Percentiles rank a stretch among this genome's conserved stretches.
phyloP scores from a whole-genome alignment of 2,888 invertebrate species.

The Cephus nigrinus region DNA sequence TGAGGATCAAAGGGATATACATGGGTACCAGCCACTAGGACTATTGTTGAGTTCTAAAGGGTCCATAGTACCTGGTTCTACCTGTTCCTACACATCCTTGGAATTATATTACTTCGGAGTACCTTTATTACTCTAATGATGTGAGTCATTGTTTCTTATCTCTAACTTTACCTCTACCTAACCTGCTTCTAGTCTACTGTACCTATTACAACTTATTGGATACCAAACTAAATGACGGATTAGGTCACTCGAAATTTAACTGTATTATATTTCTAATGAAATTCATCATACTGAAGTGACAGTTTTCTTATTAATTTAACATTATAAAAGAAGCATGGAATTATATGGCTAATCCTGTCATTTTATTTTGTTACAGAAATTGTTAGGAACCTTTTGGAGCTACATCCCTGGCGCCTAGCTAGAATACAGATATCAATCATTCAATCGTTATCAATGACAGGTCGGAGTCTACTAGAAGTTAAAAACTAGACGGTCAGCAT shows the following conservation, averaged over 20 bases:
- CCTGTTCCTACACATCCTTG: not conserved
- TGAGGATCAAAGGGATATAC: not conserved
- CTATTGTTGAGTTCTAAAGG: not conserved
- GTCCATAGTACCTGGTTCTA: not conserved
- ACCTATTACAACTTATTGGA: not conserved
- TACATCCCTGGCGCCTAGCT: not conserved
- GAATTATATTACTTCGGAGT: not conserved
- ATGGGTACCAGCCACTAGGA: not conserved
- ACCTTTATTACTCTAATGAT: not conserved
- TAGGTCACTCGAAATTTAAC: not conserved
- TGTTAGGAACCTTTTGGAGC: not conserved
- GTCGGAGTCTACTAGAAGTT: not conserved
- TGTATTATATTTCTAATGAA: not conserved
- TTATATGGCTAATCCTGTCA: not conserved
- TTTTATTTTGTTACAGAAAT: not conserved
- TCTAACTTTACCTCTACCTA: not conserved
- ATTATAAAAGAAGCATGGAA: too few species aligned
- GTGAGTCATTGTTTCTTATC: not conserved
- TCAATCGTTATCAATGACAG: conserved; percentile 32
- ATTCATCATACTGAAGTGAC: not conserved
- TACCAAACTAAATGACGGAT: not conserved
- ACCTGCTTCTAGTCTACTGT: not conserved
- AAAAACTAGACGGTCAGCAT: not conserved
- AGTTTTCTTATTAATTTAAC: not conserved
- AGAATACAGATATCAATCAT: conserved; percentile 35